Base-by-base conservation (phyloP, 2,113 vertebrate genomes). In the Cyrtonyx montezumae region DNA sequence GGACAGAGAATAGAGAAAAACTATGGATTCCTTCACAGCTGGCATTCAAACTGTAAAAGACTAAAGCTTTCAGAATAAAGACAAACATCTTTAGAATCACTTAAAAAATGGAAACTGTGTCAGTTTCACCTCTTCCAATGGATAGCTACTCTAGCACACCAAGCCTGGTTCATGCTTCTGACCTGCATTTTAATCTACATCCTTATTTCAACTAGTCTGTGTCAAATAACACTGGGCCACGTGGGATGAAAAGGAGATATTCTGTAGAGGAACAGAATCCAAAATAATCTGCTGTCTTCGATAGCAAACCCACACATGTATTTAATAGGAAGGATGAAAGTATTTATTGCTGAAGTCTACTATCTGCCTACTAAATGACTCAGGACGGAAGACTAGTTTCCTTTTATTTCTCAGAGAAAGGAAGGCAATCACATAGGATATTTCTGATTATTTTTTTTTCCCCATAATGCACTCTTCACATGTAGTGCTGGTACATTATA, bases 11-110 rank as follows among this genome's bases (percentile, higher is more conserved):
- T 1, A 67, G 59, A 85, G 84, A 87, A 78, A 88, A 67, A 10
- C 69, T 36, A 68, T 22, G 55, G 74, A 13, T 84, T 84, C 40
- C 59, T 88, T 81, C 73, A 77, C 49, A 95, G 82, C n/a, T 82
- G 93, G 79, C 58, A 81, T 84, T 86, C 85, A 90, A 90, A 88
- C 65, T 34, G 63, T 37, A 49, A 76, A 86, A 80, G 61, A 93
- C 61, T 59, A 86, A 84, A 88, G 73, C 76, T 67, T 96, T 70
- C 56, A 74, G 73, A 91, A 62, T n/a, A 42, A 84, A 95, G 93
- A 95, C 66, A 87, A 91, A 85, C 61, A 80, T 70, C 82, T 94
- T 90, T 9, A 93, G 46, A 58, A 87, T 63, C 63, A 88, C 90
- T 83, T 63, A 62, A 79, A 91, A 85, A 49, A 53, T 51, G 49